A percentile compares a stretch with the other conserved stretches of the same genome.
Evolutionary conservation across 2,797 vertebrate genomes (phyloP).

Genomic region (Channa striata): DNA sequence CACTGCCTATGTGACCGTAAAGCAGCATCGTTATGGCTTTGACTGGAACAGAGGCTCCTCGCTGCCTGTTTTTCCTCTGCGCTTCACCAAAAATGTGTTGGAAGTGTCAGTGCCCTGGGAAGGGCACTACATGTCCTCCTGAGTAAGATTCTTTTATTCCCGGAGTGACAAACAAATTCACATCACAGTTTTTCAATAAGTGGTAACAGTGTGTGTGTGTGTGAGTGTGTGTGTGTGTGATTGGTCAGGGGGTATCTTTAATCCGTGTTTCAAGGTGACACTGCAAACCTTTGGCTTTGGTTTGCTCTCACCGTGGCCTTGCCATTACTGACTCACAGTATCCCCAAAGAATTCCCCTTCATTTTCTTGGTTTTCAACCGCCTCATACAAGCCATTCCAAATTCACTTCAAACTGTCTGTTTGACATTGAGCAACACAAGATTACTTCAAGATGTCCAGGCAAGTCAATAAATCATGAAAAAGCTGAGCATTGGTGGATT

Average conservation of each 20-base stretch:
- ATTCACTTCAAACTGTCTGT: slow-evolving; percentile 62
- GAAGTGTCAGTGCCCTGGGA: slow-evolving; percentile 20
- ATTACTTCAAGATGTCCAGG: slow-evolving; percentile 77
- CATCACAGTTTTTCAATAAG: slow-evolving; percentile 2
- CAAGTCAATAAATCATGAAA: slow-evolving; percentile 45
- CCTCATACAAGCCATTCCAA: slow-evolving; percentile 53
- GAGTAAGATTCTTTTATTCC: neutral
- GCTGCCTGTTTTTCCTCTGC: slow-evolving; percentile 10
- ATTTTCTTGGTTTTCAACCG: slow-evolving; percentile 62
- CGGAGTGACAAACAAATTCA: slow-evolving; percentile 18
- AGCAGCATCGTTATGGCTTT: slow-evolving; percentile 42
- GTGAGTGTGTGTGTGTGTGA: neutral
- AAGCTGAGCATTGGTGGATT: slow-evolving; percentile 24
- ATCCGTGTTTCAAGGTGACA: slow-evolving; percentile 57
- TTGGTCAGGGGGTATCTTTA: neutral
- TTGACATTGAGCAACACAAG: slow-evolving; percentile 67
- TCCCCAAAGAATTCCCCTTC: slow-evolving; percentile 72
- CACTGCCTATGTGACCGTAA: slow-evolving; percentile 62
- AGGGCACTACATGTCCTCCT: neutral
- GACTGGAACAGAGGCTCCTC: slow-evolving; percentile 57
- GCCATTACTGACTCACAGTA: slow-evolving; percentile 73
- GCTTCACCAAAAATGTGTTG: slow-evolving; percentile 32
- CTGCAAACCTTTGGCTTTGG: slow-evolving; percentile 63
- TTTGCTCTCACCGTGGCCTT: slow-evolving; percentile 61
- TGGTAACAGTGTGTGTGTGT: slow-evolving; percentile 4